phyloP scores from a whole-genome alignment of 2,888 invertebrate genomes.

The Hypercompe scribonia region DNA sequence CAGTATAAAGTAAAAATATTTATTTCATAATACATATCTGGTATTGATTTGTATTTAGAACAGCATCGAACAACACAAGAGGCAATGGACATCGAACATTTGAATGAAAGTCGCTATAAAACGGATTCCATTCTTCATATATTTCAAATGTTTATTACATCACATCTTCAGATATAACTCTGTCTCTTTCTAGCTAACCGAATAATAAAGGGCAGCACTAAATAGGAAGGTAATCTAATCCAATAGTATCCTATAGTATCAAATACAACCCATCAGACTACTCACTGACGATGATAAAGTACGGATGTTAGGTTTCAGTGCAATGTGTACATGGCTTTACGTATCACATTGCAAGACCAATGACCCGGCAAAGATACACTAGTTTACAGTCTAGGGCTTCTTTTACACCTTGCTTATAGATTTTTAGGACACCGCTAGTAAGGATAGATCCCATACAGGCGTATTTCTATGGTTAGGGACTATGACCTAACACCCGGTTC shows the following conservation, averaged over 20 bases:
- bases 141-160: neutral
- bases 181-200: neutral
- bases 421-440: too few relatives aligned
- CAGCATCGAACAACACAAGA: neutral
- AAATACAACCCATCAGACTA: constrained; percentile 8
- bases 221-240: constrained; percentile 2
- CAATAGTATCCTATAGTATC: neutral
- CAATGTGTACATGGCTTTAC: constrained; percentile 4
- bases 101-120: neutral
- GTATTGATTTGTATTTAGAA: neutral
- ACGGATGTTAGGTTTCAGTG: constrained; percentile 10
- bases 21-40: neutral
- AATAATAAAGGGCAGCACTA: neutral
- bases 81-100: neutral
- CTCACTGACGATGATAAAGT: neutral
- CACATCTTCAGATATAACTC: neutral
- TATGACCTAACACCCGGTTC: too few relatives aligned
- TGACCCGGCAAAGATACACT: constrained; percentile 1
- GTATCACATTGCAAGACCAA: constrained; percentile 16
- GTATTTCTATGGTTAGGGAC: too few relatives aligned
- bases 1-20: neutral
- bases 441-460: too few relatives aligned
- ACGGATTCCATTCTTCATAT: neutral
- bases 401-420: neutral
- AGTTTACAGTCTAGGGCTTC: constrained; percentile 5